Base-by-base conservation (phyloP, 2,797 vertebrate species). In the Mormyrus hasselquistii region DNA sequence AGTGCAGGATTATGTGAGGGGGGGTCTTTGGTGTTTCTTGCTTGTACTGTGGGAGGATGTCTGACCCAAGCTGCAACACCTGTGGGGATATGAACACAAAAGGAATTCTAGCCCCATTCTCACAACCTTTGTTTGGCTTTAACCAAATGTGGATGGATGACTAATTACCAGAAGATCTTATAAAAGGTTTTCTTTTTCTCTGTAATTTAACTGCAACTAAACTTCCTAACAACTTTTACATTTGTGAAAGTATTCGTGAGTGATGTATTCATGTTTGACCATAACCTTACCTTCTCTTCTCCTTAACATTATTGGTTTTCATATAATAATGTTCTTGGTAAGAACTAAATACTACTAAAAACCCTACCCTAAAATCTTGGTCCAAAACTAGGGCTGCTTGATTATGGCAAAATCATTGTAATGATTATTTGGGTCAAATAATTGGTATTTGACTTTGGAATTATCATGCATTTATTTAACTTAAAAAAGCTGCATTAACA, bases 11-110 rank as follows among this genome's bases (percentile, higher is more conserved):
- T 91, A 99, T 99, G 93, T 99, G 98, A 0, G 98, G 98, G 0
- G 98, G 98, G 10, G 98, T 99, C 96, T 98, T 99, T 85, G 98
- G 98, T 19, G 98, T 97, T 92, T 99, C 98, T 94, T 99, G 98
- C 91, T 99, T 99, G 94, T 99, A 99, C 92, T 99, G 98, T 0
- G 98, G 98, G 86, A 99, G 95, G 89, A 99, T 98, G 93, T 99
- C 98, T 6, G 97, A 99, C 34, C 97, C 97, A 91, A 99, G 95
- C 92, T 99, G 98, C 83, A 99, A 93, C 8, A 97, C 97, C 97
- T 99, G 95, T 55, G 87, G 88, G 38, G 7, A n/a, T 44, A 19
- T 44, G 2, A 79, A 38, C 2, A 44, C 4, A 22, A 62, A 8
- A 62, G 22, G 16, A 47, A 44, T 9, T 8, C 38, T 41, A 44